A percentile compares a stretch with the other conserved stretches of the same genome.
These are phyloP conservation scores for Desmodus rotundus DNA, from an alignment of 2,113 vertebrate species.

Conservation along the genomic window DNA sequence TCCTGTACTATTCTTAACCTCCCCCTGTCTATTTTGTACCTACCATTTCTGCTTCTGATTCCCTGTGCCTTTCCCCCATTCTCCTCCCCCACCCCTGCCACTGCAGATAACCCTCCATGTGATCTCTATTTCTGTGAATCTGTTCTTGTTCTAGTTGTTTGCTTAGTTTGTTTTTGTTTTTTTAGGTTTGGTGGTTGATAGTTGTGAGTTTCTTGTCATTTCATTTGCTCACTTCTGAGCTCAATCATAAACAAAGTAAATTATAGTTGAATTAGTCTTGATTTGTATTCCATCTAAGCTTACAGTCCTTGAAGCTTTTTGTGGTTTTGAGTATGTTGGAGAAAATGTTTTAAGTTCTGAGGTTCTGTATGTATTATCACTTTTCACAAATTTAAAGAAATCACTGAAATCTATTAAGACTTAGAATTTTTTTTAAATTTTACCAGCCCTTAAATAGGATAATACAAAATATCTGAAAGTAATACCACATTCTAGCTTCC, in stretches of 20 bases:
- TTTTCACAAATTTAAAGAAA: neutral
- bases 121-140: too few species aligned
- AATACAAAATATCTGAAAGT: neutral
- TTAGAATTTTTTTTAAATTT: conserved; percentile 9
- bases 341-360: neutral
- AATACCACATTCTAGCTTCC: neutral
- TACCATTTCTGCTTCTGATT: too few species aligned
- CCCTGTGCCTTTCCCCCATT: too few species aligned
- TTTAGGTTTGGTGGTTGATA: too few species aligned
- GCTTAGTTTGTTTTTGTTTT: too few species aligned
- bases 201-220: too few species aligned
- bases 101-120: too few species aligned
- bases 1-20: too few species aligned
- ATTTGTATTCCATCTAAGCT: neutral
- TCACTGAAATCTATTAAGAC: neutral
- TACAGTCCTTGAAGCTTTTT: neutral
- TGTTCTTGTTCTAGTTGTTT: too few species aligned
- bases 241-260: conserved; percentile 9
- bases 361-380: neutral
- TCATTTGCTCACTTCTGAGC: neutral
- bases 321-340: neutral
- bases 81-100: too few species aligned
- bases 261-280: neutral
- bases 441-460: neutral
- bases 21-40: too few species aligned